Conservation (phyloP, 1,140 invertebrate species). For the Choristoneura fumiferana region DNA sequence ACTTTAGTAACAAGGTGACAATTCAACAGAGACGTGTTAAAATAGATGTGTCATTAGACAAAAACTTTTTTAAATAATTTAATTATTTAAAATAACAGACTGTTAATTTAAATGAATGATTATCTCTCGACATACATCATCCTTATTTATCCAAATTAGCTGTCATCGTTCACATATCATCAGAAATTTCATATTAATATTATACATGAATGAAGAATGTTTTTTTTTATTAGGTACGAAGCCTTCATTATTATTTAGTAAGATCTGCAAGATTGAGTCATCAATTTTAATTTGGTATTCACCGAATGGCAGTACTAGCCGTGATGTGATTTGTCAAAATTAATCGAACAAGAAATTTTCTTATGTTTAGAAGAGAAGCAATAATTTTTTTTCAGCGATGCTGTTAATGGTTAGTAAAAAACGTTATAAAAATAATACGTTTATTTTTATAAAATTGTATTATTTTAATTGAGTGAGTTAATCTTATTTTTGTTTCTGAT, state of each 20-base stretch:
- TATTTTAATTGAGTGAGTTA: no score
- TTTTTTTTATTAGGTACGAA: slow-evolving; percentile 47
- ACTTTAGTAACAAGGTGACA: no score
- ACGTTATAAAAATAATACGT: no score
- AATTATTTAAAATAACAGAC: no score
- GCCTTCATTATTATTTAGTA: slow-evolving; percentile 42
- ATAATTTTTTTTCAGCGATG: no score
- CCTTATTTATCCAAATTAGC: slow-evolving; percentile 41
- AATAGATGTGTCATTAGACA: no score
- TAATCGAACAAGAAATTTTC: neutral
- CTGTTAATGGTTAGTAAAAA: no score
- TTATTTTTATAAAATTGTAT: no score
- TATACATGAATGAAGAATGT: slow-evolving; percentile 56
- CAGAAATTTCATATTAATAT: slow-evolving; percentile 52
- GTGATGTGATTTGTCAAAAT: neutral
- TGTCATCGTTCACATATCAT: slow-evolving; percentile 57
- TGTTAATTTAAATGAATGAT: slow-evolving; percentile 37
- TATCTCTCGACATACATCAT: neutral
- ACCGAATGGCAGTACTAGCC: neutral
- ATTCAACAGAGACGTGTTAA: no score
- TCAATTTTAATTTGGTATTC: slow-evolving; percentile 54
- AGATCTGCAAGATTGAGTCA: slow-evolving; percentile 47
- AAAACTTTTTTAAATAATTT: no score
- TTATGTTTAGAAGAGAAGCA: neutral
- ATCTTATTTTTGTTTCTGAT: no score